Evolutionary conservation across 2,888 invertebrate genomes (phyloP).

Genomic region (Scaptomyza caliginosa): DNA sequence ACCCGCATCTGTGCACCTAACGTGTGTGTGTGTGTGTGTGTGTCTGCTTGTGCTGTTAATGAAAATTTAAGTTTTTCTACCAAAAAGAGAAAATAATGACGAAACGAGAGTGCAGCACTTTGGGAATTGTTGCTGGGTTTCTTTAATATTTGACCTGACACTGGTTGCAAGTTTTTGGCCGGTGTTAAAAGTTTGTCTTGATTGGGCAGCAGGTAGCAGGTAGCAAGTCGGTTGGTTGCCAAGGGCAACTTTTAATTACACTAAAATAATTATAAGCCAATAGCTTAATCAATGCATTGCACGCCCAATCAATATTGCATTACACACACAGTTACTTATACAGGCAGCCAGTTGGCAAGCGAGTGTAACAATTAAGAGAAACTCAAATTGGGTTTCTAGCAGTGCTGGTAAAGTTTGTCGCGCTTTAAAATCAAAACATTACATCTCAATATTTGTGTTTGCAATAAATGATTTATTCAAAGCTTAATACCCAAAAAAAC

Average conservation of each 20-base stretch:
- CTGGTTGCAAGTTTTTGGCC: slow-evolving; percentile 1
- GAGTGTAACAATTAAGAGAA: slow-evolving; percentile 33
- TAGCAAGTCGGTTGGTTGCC: slow-evolving; percentile 5
- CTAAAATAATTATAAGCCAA: slow-evolving; percentile 64
- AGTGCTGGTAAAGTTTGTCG: neutral
- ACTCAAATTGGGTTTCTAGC: slow-evolving; percentile 8
- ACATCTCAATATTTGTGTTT: neutral
- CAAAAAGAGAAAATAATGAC: neutral
- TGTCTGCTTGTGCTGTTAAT: slow-evolving; percentile 12
- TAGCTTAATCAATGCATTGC: slow-evolving; percentile 42
- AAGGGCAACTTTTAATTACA: slow-evolving; percentile 58
- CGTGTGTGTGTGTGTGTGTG: neutral
- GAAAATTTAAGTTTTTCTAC: slow-evolving; percentile 22
- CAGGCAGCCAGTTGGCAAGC: slow-evolving; percentile 6
- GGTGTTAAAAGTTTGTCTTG: neutral
- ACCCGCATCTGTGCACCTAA: slow-evolving; percentile 8
- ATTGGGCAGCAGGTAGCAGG: neutral
- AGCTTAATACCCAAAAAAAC: no score
- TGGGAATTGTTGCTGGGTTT: slow-evolving; percentile 3
- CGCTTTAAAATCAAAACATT: neutral
- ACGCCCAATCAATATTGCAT: slow-evolving; percentile 43
- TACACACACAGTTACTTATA: neutral
- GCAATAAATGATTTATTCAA: neutral
- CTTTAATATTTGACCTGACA: slow-evolving; percentile 21
- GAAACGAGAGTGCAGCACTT: slow-evolving; percentile 4